Conservation (phyloP, 2,113 vertebrate species). For the Struthio camelus region DNA sequence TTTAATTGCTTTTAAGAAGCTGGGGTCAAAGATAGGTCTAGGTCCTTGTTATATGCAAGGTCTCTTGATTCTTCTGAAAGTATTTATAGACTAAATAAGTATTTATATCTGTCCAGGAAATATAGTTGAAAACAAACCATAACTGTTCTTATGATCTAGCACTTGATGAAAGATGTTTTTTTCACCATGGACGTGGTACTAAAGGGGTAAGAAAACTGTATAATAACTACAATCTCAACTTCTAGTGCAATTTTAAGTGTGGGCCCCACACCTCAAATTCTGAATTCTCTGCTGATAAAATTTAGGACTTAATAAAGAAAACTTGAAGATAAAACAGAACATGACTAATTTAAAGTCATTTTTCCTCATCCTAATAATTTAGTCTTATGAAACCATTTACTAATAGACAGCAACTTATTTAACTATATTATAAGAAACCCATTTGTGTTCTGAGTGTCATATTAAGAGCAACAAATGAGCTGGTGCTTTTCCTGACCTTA, state of each 20-base stretch:
- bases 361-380: neutral
- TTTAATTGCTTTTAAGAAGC: neutral
- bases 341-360: neutral
- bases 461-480: neutral
- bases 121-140: neutral
- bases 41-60: neutral
- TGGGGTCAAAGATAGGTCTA: neutral
- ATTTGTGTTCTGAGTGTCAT: neutral
- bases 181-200: neutral
- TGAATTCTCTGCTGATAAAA: neutral
- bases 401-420: neutral
- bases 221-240: neutral
- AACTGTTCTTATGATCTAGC: neutral
- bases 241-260: neutral
- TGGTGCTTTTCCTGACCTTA: neutral
- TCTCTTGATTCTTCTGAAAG: neutral
- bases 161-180: neutral
- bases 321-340: neutral
- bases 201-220: neutral
- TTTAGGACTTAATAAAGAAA: neutral
- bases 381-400: neutral
- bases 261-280: neutral
- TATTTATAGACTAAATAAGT: neutral
- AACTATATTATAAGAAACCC: neutral
- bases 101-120: neutral